These are phyloP conservation scores for Pycnomerus fuliginosus DNA, from an alignment of 2,888 invertebrate genomes.

Conservation along the genomic window DNA sequence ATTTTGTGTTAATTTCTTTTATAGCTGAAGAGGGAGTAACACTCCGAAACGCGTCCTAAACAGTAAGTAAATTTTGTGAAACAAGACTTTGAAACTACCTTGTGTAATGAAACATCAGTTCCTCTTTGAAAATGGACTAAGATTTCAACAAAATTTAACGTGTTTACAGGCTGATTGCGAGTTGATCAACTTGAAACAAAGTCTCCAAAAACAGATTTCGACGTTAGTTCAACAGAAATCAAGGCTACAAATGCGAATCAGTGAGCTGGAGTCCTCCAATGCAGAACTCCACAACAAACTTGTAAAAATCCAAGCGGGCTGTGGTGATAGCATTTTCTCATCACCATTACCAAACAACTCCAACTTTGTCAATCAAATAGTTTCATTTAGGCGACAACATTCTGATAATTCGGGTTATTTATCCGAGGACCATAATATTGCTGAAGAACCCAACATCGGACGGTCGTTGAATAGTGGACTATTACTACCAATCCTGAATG, in stretches of 20 bases:
- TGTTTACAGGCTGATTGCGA: slow-evolving; percentile 42
- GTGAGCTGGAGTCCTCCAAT: slow-evolving; percentile 50
- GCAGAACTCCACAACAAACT: slow-evolving; percentile 48
- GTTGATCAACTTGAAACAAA: slow-evolving; percentile 39
- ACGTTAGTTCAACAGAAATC: slow-evolving; percentile 51
- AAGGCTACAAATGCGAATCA: slow-evolving; percentile 51
- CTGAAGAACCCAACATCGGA: slow-evolving; percentile 13
- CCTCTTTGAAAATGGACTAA: too few species aligned
- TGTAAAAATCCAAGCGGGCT: slow-evolving; percentile 36
- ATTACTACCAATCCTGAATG: slow-evolving; percentile 8
- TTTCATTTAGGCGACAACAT: slow-evolving; percentile 35
- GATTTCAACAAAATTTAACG: too few species aligned
- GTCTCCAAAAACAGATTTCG: slow-evolving; percentile 39
- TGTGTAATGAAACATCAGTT: too few species aligned
- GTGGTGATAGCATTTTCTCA: slow-evolving; percentile 24
- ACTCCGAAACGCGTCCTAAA: too few species aligned
- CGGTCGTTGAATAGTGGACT: slow-evolving; percentile 12
- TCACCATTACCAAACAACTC: slow-evolving; percentile 27
- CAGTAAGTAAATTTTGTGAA: too few species aligned
- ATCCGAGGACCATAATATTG: slow-evolving; percentile 50
- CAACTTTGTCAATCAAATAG: slow-evolving; percentile 22
- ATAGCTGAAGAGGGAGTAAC: too few species aligned
- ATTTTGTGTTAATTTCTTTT: too few species aligned
- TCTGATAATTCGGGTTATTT: slow-evolving; percentile 54
- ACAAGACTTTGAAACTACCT: too few species aligned